Base-by-base conservation (phyloP, 2,888 invertebrate species). In the Drosophila kambysellisi region DNA sequence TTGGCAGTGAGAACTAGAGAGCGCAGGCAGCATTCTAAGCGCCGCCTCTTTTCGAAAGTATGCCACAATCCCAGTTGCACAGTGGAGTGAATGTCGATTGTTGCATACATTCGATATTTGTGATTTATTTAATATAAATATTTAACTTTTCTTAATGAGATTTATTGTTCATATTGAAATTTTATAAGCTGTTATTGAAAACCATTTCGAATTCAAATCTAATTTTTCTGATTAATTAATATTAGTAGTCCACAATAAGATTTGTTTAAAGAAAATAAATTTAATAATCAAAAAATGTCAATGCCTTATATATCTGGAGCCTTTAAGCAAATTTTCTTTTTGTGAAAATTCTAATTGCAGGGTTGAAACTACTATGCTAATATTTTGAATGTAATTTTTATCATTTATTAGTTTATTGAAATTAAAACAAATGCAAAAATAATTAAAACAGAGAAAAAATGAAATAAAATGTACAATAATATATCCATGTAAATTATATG, bases 1-100 rank as follows among this genome's bases (percentile, higher is more conserved):
- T 76, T 59, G 70, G 35, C 64, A 52, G 51, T 43, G 67, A 70
- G 63, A 61, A 52, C 54, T 50, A 69, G 53, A 71, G 72, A 69
- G 70, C 65, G 46, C 66, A 52, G 53, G 52, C 75, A 67, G 62
- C 41, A 25, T 25, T 33, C 72, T 69, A 82, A 79, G 79, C 79
- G 35, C 82, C 79, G 79, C 79, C 79, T 63, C 79, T 79, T 79
- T 79, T 82, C 79, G 79, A 82, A 82, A 79, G 25, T 66, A 54
- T 57, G 25, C 39, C 30, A 72, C 52, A 54, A 33, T 7, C 37
- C 9, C 35, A 65, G 41, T 17, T 29, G 1, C 59, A 79, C 80
- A 70, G 75, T 79, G 80, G 46, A 1, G 4, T n/a, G n/a, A 25
- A 56, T 11, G 0, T 7, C 20, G 8, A 41, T 48, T n/a, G 2